Evolutionary conservation across 37 sponge, comb jelly and placozoan genomes (phyloP), one percentile per base, ranked within the genome.

Genomic region (Cliona cf. orientalis): DNA sequence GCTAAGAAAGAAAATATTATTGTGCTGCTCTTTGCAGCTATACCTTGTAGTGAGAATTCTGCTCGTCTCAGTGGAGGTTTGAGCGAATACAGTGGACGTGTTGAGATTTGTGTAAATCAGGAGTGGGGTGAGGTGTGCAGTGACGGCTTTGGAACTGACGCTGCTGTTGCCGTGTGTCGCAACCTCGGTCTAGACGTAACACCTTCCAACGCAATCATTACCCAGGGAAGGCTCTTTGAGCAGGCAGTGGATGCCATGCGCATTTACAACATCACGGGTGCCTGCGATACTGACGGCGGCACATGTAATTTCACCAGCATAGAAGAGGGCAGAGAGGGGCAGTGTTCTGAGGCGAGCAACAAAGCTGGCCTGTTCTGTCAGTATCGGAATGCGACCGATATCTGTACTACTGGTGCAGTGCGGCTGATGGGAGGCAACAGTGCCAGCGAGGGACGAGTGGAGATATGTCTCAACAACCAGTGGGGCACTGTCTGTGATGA

Each of bases 401-500:
- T 49, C 42, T 78, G 79, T 42, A 2, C 0, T 32, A 55, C 66
- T 46, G 79, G 79, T 46, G 79, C 44, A 9, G 33, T 79, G 11
- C 42, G 53, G 34, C 46, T 79, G 29, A 38, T 49, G 37, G 68
- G 79, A 33, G 68, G 79, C 1, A 1, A 28, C 31, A 22, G 28
- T 65, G 37, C 44, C 1, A 37, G 14, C 28, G 57, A 66, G 37
- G 82, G 82, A 35, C 70, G 56, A 35, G 41, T 81, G 35, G 56
- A 81, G 46, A 4, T 81, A 9, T 81, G 71, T 33, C 45, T 61
- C 0, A 40, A 38, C 35, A 53, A 49, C 0, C 3, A 9, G 37
- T 83, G 84, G 84, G 75, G 84, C 1, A 74, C 84, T 25, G 84
- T 83, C 66, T 83, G 84, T 63, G 84, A 38, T 62, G 84, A 83